phyloP scores from a whole-genome alignment of 2,113 vertebrate genomes.

The Alethe castanea region DNA sequence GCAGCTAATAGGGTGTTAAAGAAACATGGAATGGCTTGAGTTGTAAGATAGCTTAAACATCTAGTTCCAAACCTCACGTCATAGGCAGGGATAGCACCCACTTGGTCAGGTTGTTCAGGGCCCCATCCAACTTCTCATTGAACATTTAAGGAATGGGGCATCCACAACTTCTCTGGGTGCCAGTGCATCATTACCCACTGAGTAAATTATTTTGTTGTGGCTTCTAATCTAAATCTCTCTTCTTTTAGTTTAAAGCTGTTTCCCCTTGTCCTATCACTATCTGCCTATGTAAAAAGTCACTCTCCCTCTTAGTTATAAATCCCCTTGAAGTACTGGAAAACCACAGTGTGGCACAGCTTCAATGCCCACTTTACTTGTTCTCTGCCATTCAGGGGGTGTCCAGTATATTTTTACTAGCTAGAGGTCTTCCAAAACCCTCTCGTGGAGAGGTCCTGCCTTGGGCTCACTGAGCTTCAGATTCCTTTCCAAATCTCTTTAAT shows the following conservation, averaged over 20 bases:
- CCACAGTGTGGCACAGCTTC: background rate
- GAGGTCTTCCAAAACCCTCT: background rate
- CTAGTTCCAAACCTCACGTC: background rate
- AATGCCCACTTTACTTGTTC: background rate
- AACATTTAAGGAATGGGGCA: background rate
- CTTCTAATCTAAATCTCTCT: background rate
- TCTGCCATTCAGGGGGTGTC: background rate
- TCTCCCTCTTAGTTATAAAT: background rate
- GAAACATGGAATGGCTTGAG: background rate
- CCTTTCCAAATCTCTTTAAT: background rate
- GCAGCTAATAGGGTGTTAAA: background rate
- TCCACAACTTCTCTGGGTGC: background rate
- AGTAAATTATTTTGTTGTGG: background rate
- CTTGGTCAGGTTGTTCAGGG: background rate
- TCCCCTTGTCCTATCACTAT: background rate
- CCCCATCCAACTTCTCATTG: background rate
- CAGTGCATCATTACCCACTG: background rate
- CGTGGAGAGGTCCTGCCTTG: background rate
- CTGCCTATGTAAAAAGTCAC: background rate
- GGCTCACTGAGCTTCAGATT: background rate
- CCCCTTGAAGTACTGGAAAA: background rate
- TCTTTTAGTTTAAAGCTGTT: background rate
- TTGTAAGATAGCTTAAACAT: background rate
- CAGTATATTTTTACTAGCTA: background rate
- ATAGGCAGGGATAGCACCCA: background rate